Evolutionary conservation across 2,888 invertebrate species (phyloP), one percentile per base, ranked within the genome.

Genomic region (Scaptomyza tumidula): DNA sequence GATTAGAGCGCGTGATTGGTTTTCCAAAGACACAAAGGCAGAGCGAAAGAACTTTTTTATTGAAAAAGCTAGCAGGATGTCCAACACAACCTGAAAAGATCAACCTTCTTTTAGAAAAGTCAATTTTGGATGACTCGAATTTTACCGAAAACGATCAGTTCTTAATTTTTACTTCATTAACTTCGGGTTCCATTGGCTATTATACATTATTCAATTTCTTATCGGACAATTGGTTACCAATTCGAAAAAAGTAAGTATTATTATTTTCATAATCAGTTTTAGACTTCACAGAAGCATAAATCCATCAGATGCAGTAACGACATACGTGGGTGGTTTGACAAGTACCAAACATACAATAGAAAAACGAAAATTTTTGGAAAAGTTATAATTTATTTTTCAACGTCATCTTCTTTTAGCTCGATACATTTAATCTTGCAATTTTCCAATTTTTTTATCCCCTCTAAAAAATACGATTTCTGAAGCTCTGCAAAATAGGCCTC

Each of bases 51-150:
- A 96, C 96, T 0, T 96, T 95, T 90, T 93, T 97, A 3, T 90
- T 96, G 52, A 96, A 96, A 91, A 96, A 95, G 0, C 91, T 96
- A 3, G 96, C 96, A 0, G 96, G 97, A 0, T 97, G 97, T 90
- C 96, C 96, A 0, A 94, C 94, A n/a, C 95, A 96, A 56, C 91
- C 94, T 0, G 93, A 93, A 76, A 96, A 96, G 91, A 95, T 96
- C 44, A 93, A 94, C 79, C 93, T 93, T 61, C 88, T 95, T 13
- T 89, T 97, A 35, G 95, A 95, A 79, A 93, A 95, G 6, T 95
- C 96, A 0, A 93, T 96, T 41, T 89, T 96, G 48, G 94, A 95
- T 74, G 93, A 94, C 81, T 94, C 93, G 0, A 96, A 96, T 88
- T 96, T 97, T 79, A 95, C 95, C 0, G 96, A 96, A 86, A 95